Base-by-base conservation (phyloP, 1,140 invertebrate species). In the Drosophila asahinai region DNA sequence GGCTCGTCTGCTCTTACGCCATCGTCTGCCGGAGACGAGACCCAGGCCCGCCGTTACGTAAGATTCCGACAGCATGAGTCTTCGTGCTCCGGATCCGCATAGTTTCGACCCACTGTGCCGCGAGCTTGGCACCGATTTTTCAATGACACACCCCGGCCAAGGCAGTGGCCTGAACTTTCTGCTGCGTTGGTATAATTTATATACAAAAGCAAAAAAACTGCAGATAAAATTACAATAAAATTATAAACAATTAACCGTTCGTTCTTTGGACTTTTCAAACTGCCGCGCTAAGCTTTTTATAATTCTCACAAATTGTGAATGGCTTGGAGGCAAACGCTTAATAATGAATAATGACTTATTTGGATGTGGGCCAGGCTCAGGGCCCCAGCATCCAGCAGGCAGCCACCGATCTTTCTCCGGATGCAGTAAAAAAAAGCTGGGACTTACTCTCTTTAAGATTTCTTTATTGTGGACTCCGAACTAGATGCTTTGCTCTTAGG, bases 151-250 rank as follows among this genome's bases (percentile, higher is more conserved):
- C 12, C 48, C 52, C 11, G 57, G 49, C 36, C 73, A 84, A 90
- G 86, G 86, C 86, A 82, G 76, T 86, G 86, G 83, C 81, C 81
- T 82, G 71, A 71, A 57, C 59, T 86, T 90, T 92, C 91, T 92
- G 91, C 91, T 92, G 91, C 83, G 81, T 86, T 92, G 86, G 86
- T 92, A 86, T 64, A 83, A 89, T 89, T 92, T 92, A 89, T 92
- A 92, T 92, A 92, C 86, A 92, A 92, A 91, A 92, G 91, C 91
- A 83, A 92, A 92, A 92, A 92, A 92, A 91, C 45, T 80, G 59
- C 63, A 86, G 83, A 92, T 92, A 86, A 92, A 81, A 79, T 87
- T 90, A 87, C 84, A 90, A 84, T 90, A 87, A 84, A 87, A 80
- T 86, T 82, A 86, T 86, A 79, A 86, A 86, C 70, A 73, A 48